Percentiles rank a stretch among this genome's conserved stretches.
These are phyloP conservation scores for Mesocricetus auratus DNA, from an alignment of 2,113 vertebrate species.

Conservation along the genomic window DNA sequence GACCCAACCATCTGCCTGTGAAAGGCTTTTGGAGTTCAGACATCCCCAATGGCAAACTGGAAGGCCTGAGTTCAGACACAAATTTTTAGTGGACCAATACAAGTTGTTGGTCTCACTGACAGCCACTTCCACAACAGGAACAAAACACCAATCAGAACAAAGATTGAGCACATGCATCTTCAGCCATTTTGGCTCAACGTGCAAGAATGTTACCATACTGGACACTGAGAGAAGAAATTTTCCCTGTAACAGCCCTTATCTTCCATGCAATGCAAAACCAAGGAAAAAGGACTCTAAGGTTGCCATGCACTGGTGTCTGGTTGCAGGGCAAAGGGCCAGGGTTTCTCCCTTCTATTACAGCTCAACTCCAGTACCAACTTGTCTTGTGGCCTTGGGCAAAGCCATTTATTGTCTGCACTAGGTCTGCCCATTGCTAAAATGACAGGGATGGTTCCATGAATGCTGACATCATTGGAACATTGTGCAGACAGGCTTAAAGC, in stretches of 20 bases:
- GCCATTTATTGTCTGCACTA: neutral
- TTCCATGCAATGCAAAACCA: neutral
- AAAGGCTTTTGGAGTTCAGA: neutral
- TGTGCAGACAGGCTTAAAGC: constrained; percentile 47
- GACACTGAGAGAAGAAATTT: neutral
- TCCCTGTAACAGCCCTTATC: constrained; percentile 11
- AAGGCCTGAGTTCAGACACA: neutral
- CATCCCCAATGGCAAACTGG: neutral
- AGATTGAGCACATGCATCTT: neutral
- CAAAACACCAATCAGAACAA: neutral
- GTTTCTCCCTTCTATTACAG: constrained; percentile 51
- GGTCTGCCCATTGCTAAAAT: constrained; percentile 55
- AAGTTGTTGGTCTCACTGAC: neutral
- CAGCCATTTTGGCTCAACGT: neutral
- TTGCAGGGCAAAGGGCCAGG: constrained; percentile 63
- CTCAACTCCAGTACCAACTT: constrained; percentile 63
- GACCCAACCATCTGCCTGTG: neutral
- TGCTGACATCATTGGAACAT: constrained; percentile 26
- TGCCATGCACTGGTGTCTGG: constrained; percentile 45
- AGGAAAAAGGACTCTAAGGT: constrained; percentile 22
- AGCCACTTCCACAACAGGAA: neutral
- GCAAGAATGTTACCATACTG: neutral
- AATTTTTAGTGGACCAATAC: neutral
- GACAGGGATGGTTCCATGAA: constrained; percentile 37
- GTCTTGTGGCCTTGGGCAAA: constrained; percentile 63